Evolutionary conservation across 1,140 invertebrate species (phyloP), one percentile per base, ranked within the genome.

Genomic region (Zaprionus inermis): DNA sequence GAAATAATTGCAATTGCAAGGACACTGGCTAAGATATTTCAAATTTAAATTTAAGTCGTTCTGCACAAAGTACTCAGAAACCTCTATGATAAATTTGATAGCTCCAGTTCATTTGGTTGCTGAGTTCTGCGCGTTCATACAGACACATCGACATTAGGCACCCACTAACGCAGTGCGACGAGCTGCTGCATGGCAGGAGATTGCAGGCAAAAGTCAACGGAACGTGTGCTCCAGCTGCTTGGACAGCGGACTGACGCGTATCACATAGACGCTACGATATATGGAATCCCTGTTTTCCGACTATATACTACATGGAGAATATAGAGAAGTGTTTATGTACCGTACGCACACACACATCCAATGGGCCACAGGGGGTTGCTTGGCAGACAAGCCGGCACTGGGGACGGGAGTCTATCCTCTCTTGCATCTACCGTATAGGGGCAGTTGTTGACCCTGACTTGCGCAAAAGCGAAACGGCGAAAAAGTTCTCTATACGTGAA

Each of bases 401-500:
- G 5, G 36, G n/a, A 7, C 38, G 5, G n/a, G 16, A 28, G 57
- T 49, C 49, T 54, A 59, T 56, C 52, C 51, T 75, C 51, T 75
- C 57, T 58, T 70, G 76, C 76, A 78, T 79, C 78, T 66, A 44
- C n/a, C 38, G 16, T 44, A 73, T 77, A 70, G 78, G 75, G 78
- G 70, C 78, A 88, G 83, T 88, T 88, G 81, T 89, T 90, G 84
- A 89, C 84, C 84, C 84, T 89, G 84, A 89, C 84, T 89, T 89
- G 84, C 84, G 84, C 84, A 89, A 89, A 78, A 69, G 65, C 78
- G 76, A 76, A 76, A 82, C 55, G 24, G 64, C 64, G 57, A 71
- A 67, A 52, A 55, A 72, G 36, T 68, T 58, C 44, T 49, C 44
- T 49, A 49, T 22, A 49, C 44, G 10, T 49, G 22, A 30, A 52